Evolutionary conservation across 2,113 vertebrate species (phyloP).

Genomic region (Oceanites oceanicus): DNA sequence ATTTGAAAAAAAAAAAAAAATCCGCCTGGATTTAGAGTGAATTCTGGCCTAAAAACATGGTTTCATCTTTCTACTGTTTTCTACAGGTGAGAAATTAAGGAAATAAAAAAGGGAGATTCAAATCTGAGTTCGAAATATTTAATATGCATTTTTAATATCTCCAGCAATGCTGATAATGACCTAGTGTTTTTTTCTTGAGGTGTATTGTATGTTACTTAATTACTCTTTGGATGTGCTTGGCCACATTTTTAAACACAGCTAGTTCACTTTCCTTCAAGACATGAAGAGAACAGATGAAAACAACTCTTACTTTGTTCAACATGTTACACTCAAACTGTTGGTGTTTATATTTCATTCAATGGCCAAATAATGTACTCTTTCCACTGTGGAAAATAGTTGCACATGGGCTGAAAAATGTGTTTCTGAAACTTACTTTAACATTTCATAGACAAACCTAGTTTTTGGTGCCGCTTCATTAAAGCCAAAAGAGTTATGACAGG

Average conservation of each 20-base stretch:
- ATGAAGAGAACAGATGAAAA: not conserved
- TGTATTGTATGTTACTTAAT: not conserved
- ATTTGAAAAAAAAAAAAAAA: not conserved
- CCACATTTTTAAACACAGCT: not conserved
- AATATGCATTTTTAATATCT: not conserved
- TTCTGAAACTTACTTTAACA: not conserved
- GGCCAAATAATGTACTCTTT: not conserved
- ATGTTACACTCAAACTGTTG: not conserved
- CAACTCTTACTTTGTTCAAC: not conserved
- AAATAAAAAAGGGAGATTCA: not conserved
- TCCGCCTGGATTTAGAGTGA: not conserved
- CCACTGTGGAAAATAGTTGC: not conserved
- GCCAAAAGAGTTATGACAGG: not conserved
- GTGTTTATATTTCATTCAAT: not conserved
- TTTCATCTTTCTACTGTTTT: not conserved
- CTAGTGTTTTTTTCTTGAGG: not conserved
- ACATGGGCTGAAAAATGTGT: not conserved
- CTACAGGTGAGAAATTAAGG: not conserved
- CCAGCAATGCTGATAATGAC: not conserved
- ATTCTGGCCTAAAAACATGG: not conserved
- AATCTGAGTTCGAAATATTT: not conserved
- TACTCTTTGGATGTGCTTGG: not conserved
- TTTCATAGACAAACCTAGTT: not conserved
- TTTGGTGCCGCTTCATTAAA: not conserved
- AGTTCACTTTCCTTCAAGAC: not conserved